A percentile compares a stretch with the other conserved stretches of the same genome.
These are phyloP conservation scores for Stenolophus ochropezus DNA, from an alignment of 2,888 invertebrate species.

Conservation along the genomic window DNA sequence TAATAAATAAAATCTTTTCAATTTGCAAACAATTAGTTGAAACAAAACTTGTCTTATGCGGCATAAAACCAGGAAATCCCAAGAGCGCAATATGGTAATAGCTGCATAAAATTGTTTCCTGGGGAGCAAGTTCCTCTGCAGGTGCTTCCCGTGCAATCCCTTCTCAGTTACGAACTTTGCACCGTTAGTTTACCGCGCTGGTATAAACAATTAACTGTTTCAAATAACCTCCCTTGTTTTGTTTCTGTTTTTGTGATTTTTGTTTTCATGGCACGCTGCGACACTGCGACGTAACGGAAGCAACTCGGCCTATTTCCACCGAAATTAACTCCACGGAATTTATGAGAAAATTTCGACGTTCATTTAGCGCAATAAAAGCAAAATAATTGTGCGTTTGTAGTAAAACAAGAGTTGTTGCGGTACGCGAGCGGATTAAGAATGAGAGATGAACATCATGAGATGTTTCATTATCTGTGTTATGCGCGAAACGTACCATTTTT, in stretches of 20 bases:
- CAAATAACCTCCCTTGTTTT: neutral
- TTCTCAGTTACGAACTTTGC: neutral
- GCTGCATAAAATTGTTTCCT: slow-evolving; percentile 47
- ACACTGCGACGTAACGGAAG: slow-evolving; percentile 30
- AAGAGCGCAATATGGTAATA: slow-evolving; percentile 49
- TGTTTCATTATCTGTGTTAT: slow-evolving; percentile 6
- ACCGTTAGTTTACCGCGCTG: slow-evolving; percentile 16
- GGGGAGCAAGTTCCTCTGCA: slow-evolving; percentile 18
- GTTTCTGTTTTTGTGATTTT: slow-evolving; percentile 38
- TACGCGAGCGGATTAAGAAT: slow-evolving; percentile 23
- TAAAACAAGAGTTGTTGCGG: slow-evolving; percentile 23
- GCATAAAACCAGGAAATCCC: slow-evolving; percentile 43
- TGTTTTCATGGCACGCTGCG: slow-evolving; percentile 37
- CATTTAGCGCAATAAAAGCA: slow-evolving; percentile 51
- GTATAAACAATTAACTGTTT: slow-evolving; percentile 42
- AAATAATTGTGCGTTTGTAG: slow-evolving; percentile 34
- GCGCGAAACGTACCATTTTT: neutral
- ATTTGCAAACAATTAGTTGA: slow-evolving; percentile 52
- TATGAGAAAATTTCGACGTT: slow-evolving; percentile 50
- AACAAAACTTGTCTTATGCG: slow-evolving; percentile 34
- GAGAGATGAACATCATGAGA: neutral
- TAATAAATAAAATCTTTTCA: slow-evolving; percentile 51
- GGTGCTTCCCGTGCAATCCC: slow-evolving; percentile 1
- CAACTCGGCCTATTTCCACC: slow-evolving; percentile 45
- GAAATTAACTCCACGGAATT: slow-evolving; percentile 49